Evolutionary conservation across 2,797 vertebrate genomes (phyloP), one percentile per base, ranked within the genome.

Genomic region (Tokudaia tokunoshimensis): DNA sequence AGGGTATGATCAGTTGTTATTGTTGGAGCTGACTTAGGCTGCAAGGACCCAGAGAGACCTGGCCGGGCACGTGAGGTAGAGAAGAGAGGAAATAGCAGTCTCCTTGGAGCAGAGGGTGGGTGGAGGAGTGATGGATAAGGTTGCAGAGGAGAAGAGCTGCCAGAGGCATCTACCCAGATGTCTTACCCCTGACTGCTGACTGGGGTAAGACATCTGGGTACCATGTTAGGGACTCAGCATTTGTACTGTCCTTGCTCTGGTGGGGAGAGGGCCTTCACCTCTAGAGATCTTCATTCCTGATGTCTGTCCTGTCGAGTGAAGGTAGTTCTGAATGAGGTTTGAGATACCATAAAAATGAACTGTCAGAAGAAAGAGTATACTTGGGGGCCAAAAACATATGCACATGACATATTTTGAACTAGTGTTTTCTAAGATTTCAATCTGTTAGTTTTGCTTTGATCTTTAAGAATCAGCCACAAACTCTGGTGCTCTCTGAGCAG

Each of bases 381-480:
- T 41, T 22, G 20, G 63, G n/a, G 2, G 0, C 29, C 41, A 29
- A 88, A 59, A 59, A 41, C 37, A 22, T 29, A n/a, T 24, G 34
- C 50, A 11, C 1, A 24, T 13, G 75, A 50, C 6, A 63, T 55
- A 50, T 59, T 81, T 52, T 10, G 57, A 65, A 44, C 26, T 41
- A 92, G 57, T 31, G 3, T 91, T 95, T 89, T 87, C 57, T 83
- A 65, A 80, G 3, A 15, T 91, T 22, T 76, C 34, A 52, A 22
- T 41, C 31, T 76, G 44, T 87, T 91, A 15, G 5, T 83, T 87
- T 93, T 63, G 44, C 50, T 88, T 82, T 91, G 24, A 63, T 91
- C 24, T 75, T 91, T 31, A 34, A 92, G 29, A 41, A 4, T 72
- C 22, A 72, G 44, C 65, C 76, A 80, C 41, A 96, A 89, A 89